Percentiles rank a stretch among this genome's conserved stretches.
Evolutionary conservation across 1,140 invertebrate species (phyloP).

Genomic region (Brachionus plicatilis): DNA sequence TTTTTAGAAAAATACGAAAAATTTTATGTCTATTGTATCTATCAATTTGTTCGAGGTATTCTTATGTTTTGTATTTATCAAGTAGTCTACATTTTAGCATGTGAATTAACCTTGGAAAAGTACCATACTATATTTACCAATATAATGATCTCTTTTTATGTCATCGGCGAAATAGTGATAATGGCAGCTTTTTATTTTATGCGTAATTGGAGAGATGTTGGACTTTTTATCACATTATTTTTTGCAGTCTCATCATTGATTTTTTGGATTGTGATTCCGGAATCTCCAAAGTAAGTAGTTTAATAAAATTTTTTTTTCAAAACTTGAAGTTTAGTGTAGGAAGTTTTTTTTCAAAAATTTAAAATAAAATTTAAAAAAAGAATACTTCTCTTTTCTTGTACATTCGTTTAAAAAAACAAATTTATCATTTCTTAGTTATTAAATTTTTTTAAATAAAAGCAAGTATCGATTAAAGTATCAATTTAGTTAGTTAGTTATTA

Average conservation of each 20-base stretch:
- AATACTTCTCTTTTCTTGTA: no score
- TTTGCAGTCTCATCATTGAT: neutral
- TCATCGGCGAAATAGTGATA: neutral
- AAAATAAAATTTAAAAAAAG: no score
- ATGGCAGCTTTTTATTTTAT: neutral
- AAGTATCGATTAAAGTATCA: no score
- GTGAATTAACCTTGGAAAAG: neutral
- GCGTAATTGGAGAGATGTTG: neutral
- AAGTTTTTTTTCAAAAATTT: no score
- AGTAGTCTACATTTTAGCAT: neutral
- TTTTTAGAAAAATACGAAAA: neutral
- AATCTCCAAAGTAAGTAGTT: conserved; percentile 19
- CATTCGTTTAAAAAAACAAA: no score
- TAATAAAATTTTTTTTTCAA: no score
- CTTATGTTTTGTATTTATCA: conserved; percentile 22
- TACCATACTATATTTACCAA: neutral
- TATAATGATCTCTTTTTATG: conserved; percentile 10
- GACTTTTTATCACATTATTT: neutral
- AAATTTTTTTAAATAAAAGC: no score
- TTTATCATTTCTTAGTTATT: no score
- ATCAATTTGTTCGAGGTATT: conserved; percentile 25
- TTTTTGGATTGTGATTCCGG: neutral
- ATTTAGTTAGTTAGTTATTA: no score
- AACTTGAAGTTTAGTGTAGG: no score
- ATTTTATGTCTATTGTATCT: conserved; percentile 9